Evolutionary conservation across 2,888 invertebrate species (phyloP), one percentile per base, ranked within the genome.

Genomic region (Synanthedon myopaeformis): DNA sequence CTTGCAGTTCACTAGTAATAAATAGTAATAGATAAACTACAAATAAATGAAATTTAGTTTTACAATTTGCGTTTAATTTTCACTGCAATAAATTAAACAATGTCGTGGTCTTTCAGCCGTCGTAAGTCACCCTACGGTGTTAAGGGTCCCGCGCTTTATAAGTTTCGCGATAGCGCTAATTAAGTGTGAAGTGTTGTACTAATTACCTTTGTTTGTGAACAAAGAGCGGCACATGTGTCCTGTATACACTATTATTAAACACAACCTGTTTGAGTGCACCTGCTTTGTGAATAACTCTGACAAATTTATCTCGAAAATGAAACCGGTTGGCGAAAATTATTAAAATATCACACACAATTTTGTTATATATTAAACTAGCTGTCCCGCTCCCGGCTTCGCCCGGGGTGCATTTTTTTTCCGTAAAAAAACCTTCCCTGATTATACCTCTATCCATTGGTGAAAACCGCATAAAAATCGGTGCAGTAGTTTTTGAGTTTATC

Each of bases 101-200:
- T 35, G 6, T 35, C 35, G 3, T 35, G 3, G 45, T 45, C 45
- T 45, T 13, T 45, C 12, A 45, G 13, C 4, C 45, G 5, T 35
- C 45, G 13, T 45, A 14, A 45, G 12, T n/a, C 45, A 45, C 12
- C 12, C 45, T n/a, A 6, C 35, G 10, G 35, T 35, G 35, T n/a
- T 45, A 45, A 61, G 67, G 64, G 64, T 59, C 67, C 67, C 35
- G 35, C 35, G 8, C 35, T 69, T 73, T 73, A 66, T 35, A 69
- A 74, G 70, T 67, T 65, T 66, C 59, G 62, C 60, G 63, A 70
- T 72, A 70, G 70, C 70, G 63, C 67, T 74, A 74, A 74, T 76
- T 74, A 72, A 65, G 70, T 70, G 69, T 70, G 69, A 75, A 76
- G 70, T 70, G 69, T 66, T 61, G 55, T 61, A 64, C 71, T 74